phyloP scores from a whole-genome alignment of 1,140 invertebrate genomes.

The Diabrotica virgifera region DNA sequence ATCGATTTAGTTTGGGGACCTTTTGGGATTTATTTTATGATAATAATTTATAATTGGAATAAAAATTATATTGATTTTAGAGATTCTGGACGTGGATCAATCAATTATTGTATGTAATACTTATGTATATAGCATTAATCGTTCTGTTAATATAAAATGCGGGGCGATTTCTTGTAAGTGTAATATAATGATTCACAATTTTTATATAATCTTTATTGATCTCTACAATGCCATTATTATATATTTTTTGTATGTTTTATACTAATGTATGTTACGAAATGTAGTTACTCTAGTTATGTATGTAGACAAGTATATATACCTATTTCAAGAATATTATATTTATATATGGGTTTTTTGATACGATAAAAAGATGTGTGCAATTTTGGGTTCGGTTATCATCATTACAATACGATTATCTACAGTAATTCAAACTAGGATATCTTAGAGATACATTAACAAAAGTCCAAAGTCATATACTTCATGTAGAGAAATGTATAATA shows the following conservation, averaged over 20 bases:
- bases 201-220: slow-evolving; percentile 32
- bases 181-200: neutral
- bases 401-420: too few species aligned
- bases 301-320: slow-evolving; percentile 25
- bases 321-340: too few species aligned
- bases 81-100: too few species aligned
- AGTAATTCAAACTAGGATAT: too few species aligned
- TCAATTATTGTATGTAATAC: slow-evolving; percentile 18
- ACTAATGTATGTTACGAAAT: slow-evolving; percentile 26
- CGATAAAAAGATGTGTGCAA: slow-evolving; percentile 8
- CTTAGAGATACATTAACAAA: too few species aligned
- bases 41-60: too few species aligned
- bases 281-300: slow-evolving; percentile 14
- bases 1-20: too few species aligned
- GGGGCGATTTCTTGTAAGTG: slow-evolving; percentile 23
- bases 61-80: too few species aligned
- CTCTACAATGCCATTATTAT: slow-evolving; percentile 42
- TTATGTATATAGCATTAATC: slow-evolving; percentile 15
- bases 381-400: neutral
- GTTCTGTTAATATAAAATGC: slow-evolving; percentile 15
- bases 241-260: slow-evolving; percentile 40
- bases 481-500: too few species aligned
- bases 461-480: too few species aligned
- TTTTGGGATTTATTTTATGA: too few species aligned
- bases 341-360: too few species aligned